Evolutionary conservation across 2,888 invertebrate genomes (phyloP).

Genomic region (Diarsia brunnea): DNA sequence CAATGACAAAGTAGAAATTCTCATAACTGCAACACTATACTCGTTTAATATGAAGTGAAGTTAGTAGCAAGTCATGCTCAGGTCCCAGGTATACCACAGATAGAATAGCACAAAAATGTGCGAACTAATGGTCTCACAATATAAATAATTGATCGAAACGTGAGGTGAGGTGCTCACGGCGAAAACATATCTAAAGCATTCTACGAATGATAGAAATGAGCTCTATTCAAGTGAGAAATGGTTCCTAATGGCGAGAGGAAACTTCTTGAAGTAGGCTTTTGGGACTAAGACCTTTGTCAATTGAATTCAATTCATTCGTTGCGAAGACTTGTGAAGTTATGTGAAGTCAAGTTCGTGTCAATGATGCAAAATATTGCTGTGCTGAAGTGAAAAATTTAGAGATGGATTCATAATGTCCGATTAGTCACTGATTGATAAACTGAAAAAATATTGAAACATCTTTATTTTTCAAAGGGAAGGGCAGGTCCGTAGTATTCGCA

Average conservation of each 20-base stretch:
- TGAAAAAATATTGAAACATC: no score
- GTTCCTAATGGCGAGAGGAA: background rate
- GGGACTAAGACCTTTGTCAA: background rate
- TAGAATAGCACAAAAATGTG: constrained; percentile 32
- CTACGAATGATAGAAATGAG: constrained; percentile 8
- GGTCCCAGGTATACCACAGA: background rate
- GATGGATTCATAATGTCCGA: background rate
- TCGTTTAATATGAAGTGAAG: background rate
- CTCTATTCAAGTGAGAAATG: constrained; percentile 26
- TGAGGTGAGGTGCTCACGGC: background rate
- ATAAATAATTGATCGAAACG: constrained; percentile 21
- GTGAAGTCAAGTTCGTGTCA: background rate
- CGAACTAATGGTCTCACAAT: constrained; percentile 20
- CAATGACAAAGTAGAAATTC: background rate
- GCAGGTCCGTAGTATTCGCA: no score
- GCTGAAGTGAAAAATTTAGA: background rate
- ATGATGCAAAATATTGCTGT: background rate
- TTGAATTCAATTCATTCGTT: background rate
- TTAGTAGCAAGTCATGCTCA: constrained; percentile 6
- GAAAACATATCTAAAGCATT: constrained; percentile 8
- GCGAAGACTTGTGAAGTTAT: background rate
- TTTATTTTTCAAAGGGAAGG: no score
- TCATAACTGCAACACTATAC: no score
- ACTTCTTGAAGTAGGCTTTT: background rate
- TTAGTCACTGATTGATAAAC: no score